Evolutionary conservation across 1,140 invertebrate species (phyloP), one percentile per base, ranked within the genome.

Genomic region (Zophobas morio): DNA sequence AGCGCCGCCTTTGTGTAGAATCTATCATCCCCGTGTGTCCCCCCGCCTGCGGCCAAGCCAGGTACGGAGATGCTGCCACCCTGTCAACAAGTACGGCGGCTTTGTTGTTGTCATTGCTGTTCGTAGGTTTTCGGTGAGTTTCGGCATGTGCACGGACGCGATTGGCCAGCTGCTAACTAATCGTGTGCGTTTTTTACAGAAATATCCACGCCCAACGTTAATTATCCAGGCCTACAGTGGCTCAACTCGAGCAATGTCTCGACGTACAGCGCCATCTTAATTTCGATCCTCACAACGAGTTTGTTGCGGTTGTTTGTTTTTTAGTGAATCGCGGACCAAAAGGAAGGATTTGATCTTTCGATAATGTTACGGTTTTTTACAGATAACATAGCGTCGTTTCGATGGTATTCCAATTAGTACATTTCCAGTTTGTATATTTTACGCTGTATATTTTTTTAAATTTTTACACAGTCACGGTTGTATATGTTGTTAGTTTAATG

Each of bases 1-100:
- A 70, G 66, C 42, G 6, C 42, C 33, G 37, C 63, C 2, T 72
- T 20, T 88, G 85, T 86, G 84, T 92, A 95, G 94, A 97, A 90
- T 94, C 95, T 63, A 93, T 96, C 84, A 96, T 96, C 77, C 95
- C 96, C 76, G 93, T 97, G 82, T 98, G 96, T 86, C 96, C 96
- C 81, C 96, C 96, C 80, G 96, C 96, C 83, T 98, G 96, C 89
- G 94, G 93, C 47, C 92, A 93, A 87, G 89, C 81, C 39, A 77
- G 81, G 42, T 85, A 83, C 63, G 85, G 82, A 47, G 82, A 80
- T 42, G 84, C 84, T 46, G 82, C 83, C 51, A 82, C 82, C n/a
- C 51, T 84, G 1, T 82, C 82, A 1, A 80, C 81, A 33, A 85
- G 84, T 77, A 82, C 81, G 0, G 78, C 82, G 4, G 81, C 81